A percentile compares a stretch with the other conserved stretches of the same genome.
Evolutionary conservation across 1,140 invertebrate genomes (phyloP).

Genomic region (Philotrypesis tridentata): DNA sequence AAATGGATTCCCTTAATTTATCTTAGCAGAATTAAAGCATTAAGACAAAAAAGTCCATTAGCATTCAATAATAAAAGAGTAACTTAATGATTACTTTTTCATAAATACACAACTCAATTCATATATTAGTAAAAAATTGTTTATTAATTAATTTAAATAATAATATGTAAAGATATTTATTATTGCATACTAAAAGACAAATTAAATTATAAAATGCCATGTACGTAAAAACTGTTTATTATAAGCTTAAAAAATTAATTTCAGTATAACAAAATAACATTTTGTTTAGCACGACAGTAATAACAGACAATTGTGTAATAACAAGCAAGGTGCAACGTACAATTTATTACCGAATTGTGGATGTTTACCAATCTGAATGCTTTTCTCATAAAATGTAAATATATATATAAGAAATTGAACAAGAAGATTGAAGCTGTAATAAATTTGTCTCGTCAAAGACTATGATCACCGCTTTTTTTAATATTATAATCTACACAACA

Average conservation of each 20-base stretch:
- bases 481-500: constrained; percentile 24
- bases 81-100: no score
- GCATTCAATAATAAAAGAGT: no score
- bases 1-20: no score
- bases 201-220: constrained; percentile 13
- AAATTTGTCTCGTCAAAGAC: not conserved
- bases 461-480: constrained; percentile 3
- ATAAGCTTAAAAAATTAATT: constrained; percentile 22
- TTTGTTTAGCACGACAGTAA: constrained; percentile 11
- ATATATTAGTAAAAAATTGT: no score
- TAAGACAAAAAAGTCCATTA: no score
- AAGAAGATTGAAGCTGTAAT: constrained; percentile 16
- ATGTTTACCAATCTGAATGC: constrained; percentile 10
- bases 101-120: no score
- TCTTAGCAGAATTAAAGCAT: no score
- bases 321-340: constrained; percentile 20
- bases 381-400: not conserved
- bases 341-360: not conserved
- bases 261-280: constrained; percentile 32
- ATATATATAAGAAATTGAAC: not conserved
- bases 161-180: no score
- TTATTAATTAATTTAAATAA: no score
- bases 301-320: not conserved
- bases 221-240: constrained; percentile 5
- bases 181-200: not conserved